These are phyloP conservation scores for Thymelicus acteon DNA, from an alignment of 2,888 invertebrate genomes.

Conservation along the genomic window DNA sequence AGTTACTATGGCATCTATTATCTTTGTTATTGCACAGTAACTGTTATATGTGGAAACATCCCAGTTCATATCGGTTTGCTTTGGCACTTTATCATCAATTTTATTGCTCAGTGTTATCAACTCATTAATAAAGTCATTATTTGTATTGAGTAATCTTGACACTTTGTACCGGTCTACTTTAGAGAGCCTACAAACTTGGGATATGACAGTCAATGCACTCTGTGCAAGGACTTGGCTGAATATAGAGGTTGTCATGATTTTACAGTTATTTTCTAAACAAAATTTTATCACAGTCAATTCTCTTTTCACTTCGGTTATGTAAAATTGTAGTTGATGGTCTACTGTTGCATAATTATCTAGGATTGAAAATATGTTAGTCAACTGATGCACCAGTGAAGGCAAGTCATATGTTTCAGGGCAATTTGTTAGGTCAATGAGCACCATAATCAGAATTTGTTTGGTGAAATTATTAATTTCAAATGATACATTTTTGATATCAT, in stretches of 20 bases:
- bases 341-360: slow-evolving; percentile 73
- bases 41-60: slow-evolving; percentile 79
- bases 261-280: slow-evolving; percentile 79
- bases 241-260: slow-evolving; percentile 79
- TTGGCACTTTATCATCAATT: slow-evolving; percentile 50
- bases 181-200: slow-evolving; percentile 78
- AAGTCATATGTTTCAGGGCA: slow-evolving; percentile 77
- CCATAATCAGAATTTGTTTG: slow-evolving; percentile 80
- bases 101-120: slow-evolving; percentile 61
- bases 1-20: slow-evolving; percentile 77
- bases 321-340: slow-evolving; percentile 76
- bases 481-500: slow-evolving; percentile 76
- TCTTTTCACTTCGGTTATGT: slow-evolving; percentile 79
- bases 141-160: slow-evolving; percentile 73
- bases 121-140: slow-evolving; percentile 74
- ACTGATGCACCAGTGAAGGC: slow-evolving; percentile 72
- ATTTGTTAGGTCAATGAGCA: slow-evolving; percentile 78
- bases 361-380: slow-evolving; percentile 78
- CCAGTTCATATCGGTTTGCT: slow-evolving; percentile 63
- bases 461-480: slow-evolving; percentile 80
- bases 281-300: slow-evolving; percentile 79
- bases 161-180: slow-evolving; percentile 81
- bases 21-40: slow-evolving; percentile 79
- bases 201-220: slow-evolving; percentile 79
- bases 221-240: slow-evolving; percentile 75